These are phyloP conservation scores for Cathartes aura DNA, from an alignment of 2,113 vertebrate species.

Conservation along the genomic window DNA sequence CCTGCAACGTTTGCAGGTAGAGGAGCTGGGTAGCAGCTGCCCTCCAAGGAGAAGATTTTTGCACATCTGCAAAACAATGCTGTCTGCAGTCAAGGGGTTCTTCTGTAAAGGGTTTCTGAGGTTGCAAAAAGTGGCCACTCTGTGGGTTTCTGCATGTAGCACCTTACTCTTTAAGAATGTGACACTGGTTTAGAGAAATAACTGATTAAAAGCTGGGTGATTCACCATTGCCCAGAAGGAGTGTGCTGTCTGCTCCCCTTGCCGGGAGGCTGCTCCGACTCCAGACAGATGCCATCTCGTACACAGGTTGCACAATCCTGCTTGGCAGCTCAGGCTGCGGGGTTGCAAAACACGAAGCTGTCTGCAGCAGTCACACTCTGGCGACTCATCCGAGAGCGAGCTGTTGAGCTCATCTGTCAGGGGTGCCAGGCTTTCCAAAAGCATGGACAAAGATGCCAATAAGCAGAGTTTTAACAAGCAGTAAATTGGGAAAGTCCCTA, in stretches of 20 bases:
- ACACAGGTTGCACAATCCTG: not conserved
- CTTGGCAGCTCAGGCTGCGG: rapidly evolving
- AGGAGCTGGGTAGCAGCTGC: not conserved
- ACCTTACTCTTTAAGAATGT: not conserved
- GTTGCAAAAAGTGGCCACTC: not conserved
- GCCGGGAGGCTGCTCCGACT: not conserved
- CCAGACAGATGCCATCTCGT: not conserved
- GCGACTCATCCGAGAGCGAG: not conserved
- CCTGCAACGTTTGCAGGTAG: not conserved
- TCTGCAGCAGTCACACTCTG: rapidly evolving
- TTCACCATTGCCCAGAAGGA: not conserved
- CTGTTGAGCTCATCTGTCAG: not conserved
- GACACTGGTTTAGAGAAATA: not conserved
- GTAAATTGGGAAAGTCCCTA: not conserved
- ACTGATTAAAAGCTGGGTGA: not conserved
- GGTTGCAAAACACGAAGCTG: not conserved
- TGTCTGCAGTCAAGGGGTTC: not conserved
- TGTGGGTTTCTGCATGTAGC: not conserved
- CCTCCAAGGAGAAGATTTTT: not conserved
- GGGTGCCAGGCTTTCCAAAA: not conserved
- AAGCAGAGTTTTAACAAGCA: not conserved
- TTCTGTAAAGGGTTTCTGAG: not conserved
- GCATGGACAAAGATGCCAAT: rapidly evolving
- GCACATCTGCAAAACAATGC: not conserved
- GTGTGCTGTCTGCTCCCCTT: not conserved